Conservation (phyloP, 2,797 vertebrate species). For the Taeniopygia guttata region DNA sequence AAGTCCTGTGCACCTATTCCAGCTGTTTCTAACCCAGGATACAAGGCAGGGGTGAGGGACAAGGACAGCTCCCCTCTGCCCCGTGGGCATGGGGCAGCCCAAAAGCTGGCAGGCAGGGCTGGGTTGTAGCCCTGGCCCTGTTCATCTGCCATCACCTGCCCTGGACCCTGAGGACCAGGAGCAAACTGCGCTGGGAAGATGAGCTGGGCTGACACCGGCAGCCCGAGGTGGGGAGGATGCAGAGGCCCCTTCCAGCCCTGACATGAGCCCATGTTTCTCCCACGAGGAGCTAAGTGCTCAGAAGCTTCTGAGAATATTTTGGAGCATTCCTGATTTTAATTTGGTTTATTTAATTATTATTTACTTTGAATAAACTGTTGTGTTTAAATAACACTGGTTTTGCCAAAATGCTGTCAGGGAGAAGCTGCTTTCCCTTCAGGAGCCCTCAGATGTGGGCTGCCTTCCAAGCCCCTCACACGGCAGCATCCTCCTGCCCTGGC, state of each 20-base stretch:
- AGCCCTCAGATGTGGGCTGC: conserved; percentile 12
- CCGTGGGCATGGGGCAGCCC: rapidly evolving
- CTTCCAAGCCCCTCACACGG: not conserved
- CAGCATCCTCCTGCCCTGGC: not conserved
- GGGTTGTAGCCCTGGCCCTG: not conserved
- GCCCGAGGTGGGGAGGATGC: not conserved
- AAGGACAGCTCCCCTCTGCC: not conserved
- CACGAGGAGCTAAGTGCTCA: rapidly evolving
- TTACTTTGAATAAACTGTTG: conserved; percentile 18
- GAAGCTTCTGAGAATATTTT: not conserved
- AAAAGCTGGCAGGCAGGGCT: not conserved
- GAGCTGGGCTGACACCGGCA: not conserved
- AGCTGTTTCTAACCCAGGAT: not conserved
- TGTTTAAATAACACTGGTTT: not conserved
- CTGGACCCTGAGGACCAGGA: not conserved
- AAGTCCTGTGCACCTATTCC: not conserved
- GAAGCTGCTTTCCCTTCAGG: conserved; percentile 40
- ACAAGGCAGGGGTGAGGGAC: rapidly evolving
- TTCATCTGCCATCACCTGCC: rapidly evolving
- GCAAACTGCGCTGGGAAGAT: rapidly evolving
- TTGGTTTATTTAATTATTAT: conserved; percentile 34
- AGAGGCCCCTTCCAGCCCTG: not conserved
- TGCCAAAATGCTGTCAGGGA: conserved; percentile 7
- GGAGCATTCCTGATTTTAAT: not conserved
- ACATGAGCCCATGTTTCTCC: rapidly evolving